phyloP scores from a whole-genome alignment of 1,140 invertebrate species.

The Drosophila tropicalis region DNA sequence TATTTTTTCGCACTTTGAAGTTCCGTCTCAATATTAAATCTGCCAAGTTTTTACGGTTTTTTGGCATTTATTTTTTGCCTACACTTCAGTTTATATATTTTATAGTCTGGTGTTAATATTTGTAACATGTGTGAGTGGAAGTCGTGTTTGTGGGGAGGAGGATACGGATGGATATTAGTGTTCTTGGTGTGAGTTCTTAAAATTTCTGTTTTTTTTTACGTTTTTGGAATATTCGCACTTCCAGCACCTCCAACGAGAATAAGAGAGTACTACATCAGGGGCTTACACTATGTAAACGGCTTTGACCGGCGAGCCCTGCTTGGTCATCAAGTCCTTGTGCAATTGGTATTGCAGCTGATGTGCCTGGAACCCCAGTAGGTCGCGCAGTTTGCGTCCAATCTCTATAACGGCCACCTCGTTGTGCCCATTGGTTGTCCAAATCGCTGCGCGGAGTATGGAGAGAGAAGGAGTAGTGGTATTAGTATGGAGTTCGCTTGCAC shows the following conservation, averaged over 20 bases:
- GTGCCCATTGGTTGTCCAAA: constrained; percentile 95
- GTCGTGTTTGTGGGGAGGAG: background rate
- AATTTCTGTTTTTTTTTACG: constrained; percentile 53
- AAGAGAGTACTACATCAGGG: background rate
- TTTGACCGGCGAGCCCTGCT: constrained; percentile 92
- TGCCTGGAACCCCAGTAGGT: constrained; percentile 87
- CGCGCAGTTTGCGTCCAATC: constrained; percentile 94
- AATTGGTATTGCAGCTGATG: constrained; percentile 90
- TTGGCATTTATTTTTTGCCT: background rate
- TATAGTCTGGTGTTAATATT: background rate
- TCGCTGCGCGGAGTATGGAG: constrained; percentile 79
- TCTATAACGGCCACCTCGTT: constrained; percentile 90
- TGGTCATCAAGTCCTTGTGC: constrained; percentile 93
- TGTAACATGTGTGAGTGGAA: background rate
- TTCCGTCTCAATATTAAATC: no score
- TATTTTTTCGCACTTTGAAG: no score
- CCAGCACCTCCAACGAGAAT: constrained; percentile 6
- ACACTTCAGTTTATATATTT: background rate
- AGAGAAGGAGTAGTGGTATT: background rate
- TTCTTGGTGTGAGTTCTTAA: background rate
- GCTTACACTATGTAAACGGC: constrained; percentile 90
- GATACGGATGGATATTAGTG: background rate
- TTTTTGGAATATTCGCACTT: constrained; percentile 65
- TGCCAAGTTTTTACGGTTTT: no score
- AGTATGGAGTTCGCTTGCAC: no score